A percentile compares a stretch with the other conserved stretches of the same genome.
phyloP scores from a whole-genome alignment of 2,888 invertebrate genomes.

The Melinopterus prodromus region DNA sequence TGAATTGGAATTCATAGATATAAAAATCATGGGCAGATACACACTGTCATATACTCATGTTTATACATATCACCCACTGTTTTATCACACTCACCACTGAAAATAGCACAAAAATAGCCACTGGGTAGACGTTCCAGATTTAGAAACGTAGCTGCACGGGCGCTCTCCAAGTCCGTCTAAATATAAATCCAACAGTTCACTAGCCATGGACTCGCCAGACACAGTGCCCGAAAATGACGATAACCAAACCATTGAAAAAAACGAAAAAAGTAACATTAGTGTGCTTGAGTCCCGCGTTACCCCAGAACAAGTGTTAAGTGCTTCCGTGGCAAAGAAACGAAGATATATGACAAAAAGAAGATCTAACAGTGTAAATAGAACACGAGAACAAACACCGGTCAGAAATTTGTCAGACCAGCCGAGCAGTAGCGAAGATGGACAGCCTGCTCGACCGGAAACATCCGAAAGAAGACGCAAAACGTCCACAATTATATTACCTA shows the following conservation, averaged over 20 bases:
- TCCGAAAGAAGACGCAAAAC: slow-evolving; percentile 53
- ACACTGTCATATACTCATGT: too few relatives aligned
- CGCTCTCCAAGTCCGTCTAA: slow-evolving; percentile 45
- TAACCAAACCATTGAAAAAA: slow-evolving; percentile 42
- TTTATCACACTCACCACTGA: background rate
- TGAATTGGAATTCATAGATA: too few relatives aligned
- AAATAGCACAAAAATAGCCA: background rate
- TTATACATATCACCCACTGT: too few relatives aligned
- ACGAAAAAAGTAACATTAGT: slow-evolving; percentile 26
- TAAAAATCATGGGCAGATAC: too few relatives aligned
- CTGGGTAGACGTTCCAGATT: background rate
- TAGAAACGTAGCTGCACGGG: background rate
- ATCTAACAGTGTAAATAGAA: slow-evolving; percentile 61
- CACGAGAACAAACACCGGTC: slow-evolving; percentile 72
- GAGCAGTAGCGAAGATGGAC: slow-evolving; percentile 57
- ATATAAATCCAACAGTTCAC: slow-evolving; percentile 53
- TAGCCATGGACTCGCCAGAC: slow-evolving; percentile 53
- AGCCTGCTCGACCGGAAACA: slow-evolving; percentile 49
- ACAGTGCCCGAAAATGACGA: slow-evolving; percentile 54
- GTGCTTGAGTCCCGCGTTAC: slow-evolving; percentile 55
- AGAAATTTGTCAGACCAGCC: slow-evolving; percentile 56
- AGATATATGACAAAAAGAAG: slow-evolving; percentile 69
- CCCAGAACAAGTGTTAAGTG: slow-evolving; percentile 62
- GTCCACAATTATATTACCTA: slow-evolving; percentile 37
- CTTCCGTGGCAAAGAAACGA: slow-evolving; percentile 67